A percentile compares a stretch with the other conserved stretches of the same genome.
Conservation (phyloP, 2,797 vertebrate genomes). For the Labroides dimidiatus region DNA sequence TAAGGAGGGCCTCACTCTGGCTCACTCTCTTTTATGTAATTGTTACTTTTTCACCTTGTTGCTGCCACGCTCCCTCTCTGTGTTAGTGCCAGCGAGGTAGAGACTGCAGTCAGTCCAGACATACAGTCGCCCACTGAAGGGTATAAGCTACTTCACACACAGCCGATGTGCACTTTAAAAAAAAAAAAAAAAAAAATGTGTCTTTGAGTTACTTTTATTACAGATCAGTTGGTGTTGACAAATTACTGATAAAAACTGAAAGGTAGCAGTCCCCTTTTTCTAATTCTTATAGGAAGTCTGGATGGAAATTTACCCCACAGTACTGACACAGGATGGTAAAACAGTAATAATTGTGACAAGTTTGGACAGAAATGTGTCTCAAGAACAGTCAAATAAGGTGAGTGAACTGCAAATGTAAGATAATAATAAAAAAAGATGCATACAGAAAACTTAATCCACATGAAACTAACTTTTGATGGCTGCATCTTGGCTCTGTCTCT, state of each 20-base stretch:
- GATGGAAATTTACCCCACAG: not conserved
- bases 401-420: conserved; percentile 4
- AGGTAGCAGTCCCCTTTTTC: conserved; percentile 7
- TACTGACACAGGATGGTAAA: conserved; percentile 17
- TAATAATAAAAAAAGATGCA: not conserved
- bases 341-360: conserved; percentile 1
- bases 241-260: conserved; percentile 41
- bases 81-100: conserved; percentile 27
- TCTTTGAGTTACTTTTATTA: conserved; percentile 48
- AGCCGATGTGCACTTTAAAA: conserved; percentile 26
- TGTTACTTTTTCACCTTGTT: conserved; percentile 71
- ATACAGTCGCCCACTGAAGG: conserved; percentile 51
- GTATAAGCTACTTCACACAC: conserved; percentile 58
- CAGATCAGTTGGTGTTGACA: conserved; percentile 41
- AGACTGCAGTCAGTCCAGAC: conserved; percentile 43
- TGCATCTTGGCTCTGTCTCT: conserved; percentile 27
- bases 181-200: conserved; percentile 23
- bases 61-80: conserved; percentile 48
- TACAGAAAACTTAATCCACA: not conserved
- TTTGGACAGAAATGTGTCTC: too few species aligned
- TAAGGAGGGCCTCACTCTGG: conserved; percentile 46
- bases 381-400: not conserved
- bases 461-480: not conserved
- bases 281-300: conserved; percentile 2
- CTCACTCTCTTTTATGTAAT: conserved; percentile 65